Conservation (phyloP, 2,888 invertebrate genomes). For the Drosophila limbata region DNA sequence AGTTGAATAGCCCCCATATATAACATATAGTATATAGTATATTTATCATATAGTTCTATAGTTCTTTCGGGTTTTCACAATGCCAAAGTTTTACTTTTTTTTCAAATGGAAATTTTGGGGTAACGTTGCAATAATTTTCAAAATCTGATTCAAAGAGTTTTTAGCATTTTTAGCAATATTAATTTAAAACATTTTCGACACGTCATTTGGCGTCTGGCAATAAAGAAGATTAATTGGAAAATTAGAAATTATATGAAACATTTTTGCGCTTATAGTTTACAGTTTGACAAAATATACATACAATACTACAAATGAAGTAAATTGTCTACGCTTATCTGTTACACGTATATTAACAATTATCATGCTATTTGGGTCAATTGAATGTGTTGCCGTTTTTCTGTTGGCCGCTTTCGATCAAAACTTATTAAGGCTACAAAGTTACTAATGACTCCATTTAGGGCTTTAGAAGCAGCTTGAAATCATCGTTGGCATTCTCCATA, state of each 20-base stretch:
- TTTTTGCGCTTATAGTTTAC: conserved; percentile 53
- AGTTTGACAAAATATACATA: conserved; percentile 28
- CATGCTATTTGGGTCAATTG: conserved; percentile 32
- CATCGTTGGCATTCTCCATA: conserved; percentile 84
- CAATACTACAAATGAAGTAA: conserved; percentile 28
- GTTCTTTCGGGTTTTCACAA: background rate
- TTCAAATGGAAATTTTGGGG: conserved; percentile 22
- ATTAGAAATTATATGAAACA: conserved; percentile 22
- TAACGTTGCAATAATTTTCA: conserved; percentile 25
- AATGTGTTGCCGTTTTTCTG: conserved; percentile 12
- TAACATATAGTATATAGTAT: conserved; percentile 15
- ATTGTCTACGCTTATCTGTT: conserved; percentile 16
- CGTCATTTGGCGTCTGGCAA: conserved; percentile 11
- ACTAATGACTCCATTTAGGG: conserved; percentile 58
- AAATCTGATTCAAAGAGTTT: background rate
- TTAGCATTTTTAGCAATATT: conserved; percentile 11
- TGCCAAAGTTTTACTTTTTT: conserved; percentile 30
- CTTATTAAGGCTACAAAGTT: conserved; percentile 27
- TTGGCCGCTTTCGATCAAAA: conserved; percentile 5
- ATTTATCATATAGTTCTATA: conserved; percentile 9
- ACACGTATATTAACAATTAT: conserved; percentile 29
- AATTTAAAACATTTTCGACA: conserved; percentile 1
- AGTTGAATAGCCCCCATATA: conserved; percentile 21
- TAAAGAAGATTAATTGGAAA: conserved; percentile 16
- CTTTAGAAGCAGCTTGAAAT: conserved; percentile 83